Evolutionary conservation across 2,797 vertebrate species (phyloP).

Genomic region (Onychomys torridus): DNA sequence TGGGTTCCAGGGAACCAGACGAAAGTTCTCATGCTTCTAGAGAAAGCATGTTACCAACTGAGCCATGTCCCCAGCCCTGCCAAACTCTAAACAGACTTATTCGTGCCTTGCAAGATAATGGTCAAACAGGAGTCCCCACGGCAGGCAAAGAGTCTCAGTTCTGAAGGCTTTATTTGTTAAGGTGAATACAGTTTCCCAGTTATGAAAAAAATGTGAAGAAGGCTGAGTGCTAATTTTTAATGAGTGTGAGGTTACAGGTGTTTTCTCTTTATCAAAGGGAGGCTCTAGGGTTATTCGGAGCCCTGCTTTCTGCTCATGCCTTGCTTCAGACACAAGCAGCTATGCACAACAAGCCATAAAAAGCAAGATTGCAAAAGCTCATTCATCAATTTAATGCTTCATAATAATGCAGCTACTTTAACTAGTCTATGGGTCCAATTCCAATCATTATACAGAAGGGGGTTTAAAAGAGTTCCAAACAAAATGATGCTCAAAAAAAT

Average conservation of each 20-base stretch:
- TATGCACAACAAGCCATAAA: constrained; percentile 4
- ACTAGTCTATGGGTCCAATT: not conserved
- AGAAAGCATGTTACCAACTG: not conserved
- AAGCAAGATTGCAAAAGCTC: constrained; percentile 41
- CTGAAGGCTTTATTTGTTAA: constrained; percentile 65
- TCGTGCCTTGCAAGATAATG: not conserved
- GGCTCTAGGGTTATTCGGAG: constrained; percentile 6
- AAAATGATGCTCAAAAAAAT: constrained; percentile 13
- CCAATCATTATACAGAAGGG: constrained; percentile 26
- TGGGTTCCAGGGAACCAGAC: not conserved
- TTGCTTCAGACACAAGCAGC: constrained; percentile 8
- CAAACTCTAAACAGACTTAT: not conserved
- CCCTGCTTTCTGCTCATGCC: not conserved
- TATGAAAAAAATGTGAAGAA: constrained; percentile 71
- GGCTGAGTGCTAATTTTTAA: constrained; percentile 75
- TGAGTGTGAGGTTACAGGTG: constrained; percentile 57
- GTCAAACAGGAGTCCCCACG: constrained; percentile 7
- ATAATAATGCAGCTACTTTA: constrained; percentile 25
- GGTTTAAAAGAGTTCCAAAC: constrained; percentile 19
- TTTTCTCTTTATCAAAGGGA: constrained; percentile 68
- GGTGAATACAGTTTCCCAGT: constrained; percentile 57
- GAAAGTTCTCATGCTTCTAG: not conserved
- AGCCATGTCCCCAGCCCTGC: not conserved
- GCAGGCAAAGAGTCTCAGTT: constrained; percentile 61
- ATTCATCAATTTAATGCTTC: constrained; percentile 60